Conservation (phyloP, 2,113 vertebrate genomes). For the Reinhardtius hippoglossoides region DNA sequence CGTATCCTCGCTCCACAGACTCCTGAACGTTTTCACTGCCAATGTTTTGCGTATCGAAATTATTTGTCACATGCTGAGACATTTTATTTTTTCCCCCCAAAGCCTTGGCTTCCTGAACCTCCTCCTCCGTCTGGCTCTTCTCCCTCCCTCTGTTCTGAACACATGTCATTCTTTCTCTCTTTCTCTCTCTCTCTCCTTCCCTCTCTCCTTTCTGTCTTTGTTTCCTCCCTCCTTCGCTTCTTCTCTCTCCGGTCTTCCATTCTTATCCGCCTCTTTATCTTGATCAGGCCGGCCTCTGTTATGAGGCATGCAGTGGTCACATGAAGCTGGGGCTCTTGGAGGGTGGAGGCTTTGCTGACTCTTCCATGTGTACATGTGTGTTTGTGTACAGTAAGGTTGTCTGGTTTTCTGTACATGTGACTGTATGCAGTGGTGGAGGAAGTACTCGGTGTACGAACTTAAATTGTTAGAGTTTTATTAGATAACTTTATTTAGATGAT, state of each 20-base stretch:
- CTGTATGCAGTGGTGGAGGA: background rate
- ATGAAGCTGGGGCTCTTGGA: conserved; percentile 42
- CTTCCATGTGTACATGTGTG: conserved; percentile 2
- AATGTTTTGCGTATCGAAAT: background rate
- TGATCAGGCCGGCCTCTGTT: conserved; percentile 45
- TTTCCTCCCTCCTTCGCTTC: background rate
- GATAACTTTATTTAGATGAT: too few relatives aligned
- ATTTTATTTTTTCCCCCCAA: background rate
- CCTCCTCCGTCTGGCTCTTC: background rate
- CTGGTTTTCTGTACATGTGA: background rate
- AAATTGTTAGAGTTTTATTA: too few relatives aligned
- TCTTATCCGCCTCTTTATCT: conserved; percentile 30
- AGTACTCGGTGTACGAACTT: background rate
- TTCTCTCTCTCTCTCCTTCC: background rate
- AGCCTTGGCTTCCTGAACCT: background rate
- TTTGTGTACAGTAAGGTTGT: conserved; percentile 15
- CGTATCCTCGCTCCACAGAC: background rate
- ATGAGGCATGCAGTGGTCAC: conserved; percentile 57
- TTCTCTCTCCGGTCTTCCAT: background rate
- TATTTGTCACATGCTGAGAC: conserved; percentile 9
- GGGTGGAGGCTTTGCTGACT: conserved; percentile 1
- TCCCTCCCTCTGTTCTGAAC: background rate
- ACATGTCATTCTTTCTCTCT: background rate
- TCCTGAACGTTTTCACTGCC: background rate
- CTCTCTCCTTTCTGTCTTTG: background rate